phyloP scores from a whole-genome alignment of 2,113 vertebrate genomes.

The Gadus chalcogrammus region DNA sequence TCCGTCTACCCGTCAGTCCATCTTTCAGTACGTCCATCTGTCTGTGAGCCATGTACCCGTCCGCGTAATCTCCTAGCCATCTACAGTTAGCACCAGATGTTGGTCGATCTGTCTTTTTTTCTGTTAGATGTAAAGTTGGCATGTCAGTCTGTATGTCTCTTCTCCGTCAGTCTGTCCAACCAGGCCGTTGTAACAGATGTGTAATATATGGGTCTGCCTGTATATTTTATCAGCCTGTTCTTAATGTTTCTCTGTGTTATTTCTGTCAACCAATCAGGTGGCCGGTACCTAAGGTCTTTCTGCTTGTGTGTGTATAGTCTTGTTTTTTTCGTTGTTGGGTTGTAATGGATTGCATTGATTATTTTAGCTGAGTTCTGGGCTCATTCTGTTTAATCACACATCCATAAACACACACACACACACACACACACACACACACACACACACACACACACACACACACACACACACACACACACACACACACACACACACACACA shows the following conservation, averaged over 20 bases:
- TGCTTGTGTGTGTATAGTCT: not conserved
- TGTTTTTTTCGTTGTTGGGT: conserved; percentile 17
- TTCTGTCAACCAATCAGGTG: not conserved
- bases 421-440: conserved; percentile 6
- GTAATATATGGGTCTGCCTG: conserved; percentile 18
- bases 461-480: conserved; percentile 9
- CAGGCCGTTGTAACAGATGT: not conserved
- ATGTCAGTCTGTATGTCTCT: conserved; percentile 1
- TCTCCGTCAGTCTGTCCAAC: not conserved
- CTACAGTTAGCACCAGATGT: not conserved
- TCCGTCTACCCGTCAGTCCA: conserved; percentile 7
- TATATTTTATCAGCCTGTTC: conserved; percentile 2
- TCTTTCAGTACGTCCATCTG: conserved; percentile 6
- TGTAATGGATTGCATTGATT: conserved; percentile 47
- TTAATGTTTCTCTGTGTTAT: not conserved
- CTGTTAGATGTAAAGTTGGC: no score
- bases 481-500: conserved; percentile 17
- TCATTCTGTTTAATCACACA: conserved; percentile 44
- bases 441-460: not conserved
- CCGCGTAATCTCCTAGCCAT: not conserved
- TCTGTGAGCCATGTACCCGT: not conserved
- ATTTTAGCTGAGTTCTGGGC: conserved; percentile 30
- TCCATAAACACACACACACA: conserved; percentile 4
- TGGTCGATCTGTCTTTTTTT: conserved; percentile 9
- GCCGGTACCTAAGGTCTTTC: not conserved